These are phyloP conservation scores for Lepidotrigona ventralis DNA, from an alignment of 1,140 invertebrate species.

Conservation along the genomic window DNA sequence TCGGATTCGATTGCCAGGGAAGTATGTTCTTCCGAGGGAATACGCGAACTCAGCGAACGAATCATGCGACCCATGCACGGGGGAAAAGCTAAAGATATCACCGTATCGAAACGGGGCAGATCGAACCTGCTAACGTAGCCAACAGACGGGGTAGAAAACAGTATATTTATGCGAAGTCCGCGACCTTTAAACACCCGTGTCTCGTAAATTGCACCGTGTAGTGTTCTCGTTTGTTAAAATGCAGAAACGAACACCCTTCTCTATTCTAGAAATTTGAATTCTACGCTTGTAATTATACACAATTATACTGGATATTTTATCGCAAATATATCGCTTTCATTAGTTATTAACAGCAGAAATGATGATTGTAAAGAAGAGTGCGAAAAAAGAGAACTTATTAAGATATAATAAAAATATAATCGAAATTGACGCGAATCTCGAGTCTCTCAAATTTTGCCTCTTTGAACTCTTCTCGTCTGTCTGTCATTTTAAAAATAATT, in stretches of 20 bases:
- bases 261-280: too few species aligned
- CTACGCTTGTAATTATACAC: too few species aligned
- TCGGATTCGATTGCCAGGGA: neutral
- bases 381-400: too few species aligned
- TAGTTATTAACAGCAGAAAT: too few species aligned
- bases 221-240: neutral
- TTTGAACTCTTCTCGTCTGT: too few species aligned
- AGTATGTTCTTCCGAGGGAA: neutral
- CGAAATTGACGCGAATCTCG: too few species aligned
- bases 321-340: too few species aligned
- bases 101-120: neutral
- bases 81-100: neutral
- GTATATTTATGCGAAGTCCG: neutral
- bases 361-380: too few species aligned
- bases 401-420: too few species aligned
- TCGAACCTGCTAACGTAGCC: neutral
- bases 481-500: too few species aligned
- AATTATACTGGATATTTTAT: too few species aligned
- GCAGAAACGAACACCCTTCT: neutral
- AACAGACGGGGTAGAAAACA: neutral
- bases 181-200: neutral
- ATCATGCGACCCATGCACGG: neutral
- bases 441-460: too few species aligned
- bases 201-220: neutral
- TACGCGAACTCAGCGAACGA: neutral